Evolutionary conservation across 2,797 vertebrate genomes (phyloP).

Genomic region (Sarcoramphus papa): DNA sequence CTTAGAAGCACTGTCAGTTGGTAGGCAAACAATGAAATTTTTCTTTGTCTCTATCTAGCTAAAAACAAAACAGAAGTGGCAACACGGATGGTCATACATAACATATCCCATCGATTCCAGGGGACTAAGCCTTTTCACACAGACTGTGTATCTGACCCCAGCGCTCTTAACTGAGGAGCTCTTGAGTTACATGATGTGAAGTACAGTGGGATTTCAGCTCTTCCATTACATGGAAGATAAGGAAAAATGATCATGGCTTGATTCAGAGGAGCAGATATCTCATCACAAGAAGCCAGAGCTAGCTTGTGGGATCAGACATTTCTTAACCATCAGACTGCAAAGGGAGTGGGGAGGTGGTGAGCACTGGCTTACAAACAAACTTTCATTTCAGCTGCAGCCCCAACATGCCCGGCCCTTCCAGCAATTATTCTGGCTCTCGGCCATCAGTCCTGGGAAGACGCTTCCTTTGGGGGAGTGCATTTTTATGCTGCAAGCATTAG

Average conservation of each 20-base stretch:
- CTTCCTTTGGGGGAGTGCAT: constrained; percentile 38
- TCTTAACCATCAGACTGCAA: background rate
- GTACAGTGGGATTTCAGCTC: background rate
- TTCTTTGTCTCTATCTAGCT: background rate
- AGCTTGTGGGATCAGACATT: background rate
- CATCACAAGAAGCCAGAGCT: background rate
- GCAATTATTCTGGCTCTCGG: constrained; percentile 32
- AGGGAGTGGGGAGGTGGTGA: background rate
- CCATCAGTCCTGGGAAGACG: constrained; percentile 59
- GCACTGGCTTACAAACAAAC: background rate
- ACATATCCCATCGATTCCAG: background rate
- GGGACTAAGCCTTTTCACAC: background rate
- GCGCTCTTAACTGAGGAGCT: background rate
- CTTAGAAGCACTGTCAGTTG: background rate
- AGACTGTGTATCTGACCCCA: background rate
- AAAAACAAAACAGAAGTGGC: background rate
- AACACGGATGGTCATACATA: background rate
- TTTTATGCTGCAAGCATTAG: constrained; percentile 17
- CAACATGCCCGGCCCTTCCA: constrained; percentile 1
- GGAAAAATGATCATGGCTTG: background rate
- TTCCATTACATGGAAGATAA: background rate
- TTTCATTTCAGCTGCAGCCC: constrained; percentile 34
- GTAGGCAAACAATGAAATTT: background rate
- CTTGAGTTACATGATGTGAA: background rate
- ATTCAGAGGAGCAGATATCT: background rate